phyloP scores from a whole-genome alignment of 2,888 invertebrate species.

The Latheticus oryzae region DNA sequence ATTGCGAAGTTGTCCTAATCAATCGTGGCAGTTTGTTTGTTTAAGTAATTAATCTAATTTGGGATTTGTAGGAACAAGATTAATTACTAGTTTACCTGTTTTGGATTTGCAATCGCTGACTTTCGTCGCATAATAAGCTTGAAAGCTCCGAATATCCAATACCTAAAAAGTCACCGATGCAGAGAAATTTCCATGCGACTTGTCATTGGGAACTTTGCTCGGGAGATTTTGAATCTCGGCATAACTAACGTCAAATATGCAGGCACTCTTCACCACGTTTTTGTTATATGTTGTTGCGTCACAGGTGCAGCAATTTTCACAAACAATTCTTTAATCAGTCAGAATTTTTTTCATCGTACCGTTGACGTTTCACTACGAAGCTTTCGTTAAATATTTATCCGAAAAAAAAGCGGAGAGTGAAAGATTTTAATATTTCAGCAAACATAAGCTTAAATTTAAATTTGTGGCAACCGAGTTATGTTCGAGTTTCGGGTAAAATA shows the following conservation, averaged over 20 bases:
- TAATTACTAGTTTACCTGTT: constrained; percentile 38
- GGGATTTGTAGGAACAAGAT: constrained; percentile 41
- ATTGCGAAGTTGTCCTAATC: constrained; percentile 34
- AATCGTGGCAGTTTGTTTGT: constrained; percentile 42
- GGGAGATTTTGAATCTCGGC: constrained; percentile 26
- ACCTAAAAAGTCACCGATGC: constrained; percentile 35
- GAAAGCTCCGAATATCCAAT: too few species aligned
- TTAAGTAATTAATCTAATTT: constrained; percentile 43
- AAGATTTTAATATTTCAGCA: constrained; percentile 17
- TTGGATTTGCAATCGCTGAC: constrained; percentile 23
- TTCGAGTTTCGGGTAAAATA: constrained; percentile 6
- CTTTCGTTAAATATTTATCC: constrained; percentile 17
- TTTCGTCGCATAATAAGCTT: too few species aligned
- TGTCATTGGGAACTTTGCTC: constrained; percentile 35
- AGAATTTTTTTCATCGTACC: constrained; percentile 9
- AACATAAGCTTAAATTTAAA: constrained; percentile 3
- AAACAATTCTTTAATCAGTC: constrained; percentile 20
- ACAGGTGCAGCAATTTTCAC: constrained; percentile 20
- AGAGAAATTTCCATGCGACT: constrained; percentile 39
- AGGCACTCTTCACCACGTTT: constrained; percentile 6
- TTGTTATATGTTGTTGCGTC: constrained; percentile 16
- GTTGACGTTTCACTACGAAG: not conserved
- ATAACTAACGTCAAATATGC: constrained; percentile 21
- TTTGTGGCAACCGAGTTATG: not conserved
- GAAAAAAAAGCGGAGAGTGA: constrained; percentile 7